A percentile compares a stretch with the other conserved stretches of the same genome.
Conservation (phyloP, 2,888 invertebrate species). For the Netelia melanura region DNA sequence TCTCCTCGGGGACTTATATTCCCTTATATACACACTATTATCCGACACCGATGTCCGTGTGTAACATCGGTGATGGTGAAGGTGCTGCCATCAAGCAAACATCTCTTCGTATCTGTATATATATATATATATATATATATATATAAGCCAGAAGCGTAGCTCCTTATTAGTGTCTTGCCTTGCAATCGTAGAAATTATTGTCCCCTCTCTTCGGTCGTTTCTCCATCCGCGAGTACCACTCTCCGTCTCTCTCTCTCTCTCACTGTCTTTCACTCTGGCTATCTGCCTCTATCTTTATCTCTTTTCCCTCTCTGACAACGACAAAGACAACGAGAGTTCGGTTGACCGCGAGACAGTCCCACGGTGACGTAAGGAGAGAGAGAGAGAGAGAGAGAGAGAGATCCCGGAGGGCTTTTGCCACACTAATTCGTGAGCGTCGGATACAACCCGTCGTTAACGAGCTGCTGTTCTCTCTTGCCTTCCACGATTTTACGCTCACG, state of each 20-base stretch:
- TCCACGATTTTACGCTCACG: slow-evolving; percentile 28
- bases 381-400: slow-evolving; percentile 19
- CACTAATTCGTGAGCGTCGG: slow-evolving; percentile 69
- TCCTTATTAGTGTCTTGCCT: slow-evolving; percentile 77
- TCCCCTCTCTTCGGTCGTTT: slow-evolving; percentile 51
- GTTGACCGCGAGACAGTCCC: slow-evolving; percentile 72
- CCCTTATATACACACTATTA: slow-evolving; percentile 8
- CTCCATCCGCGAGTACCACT: slow-evolving; percentile 23
- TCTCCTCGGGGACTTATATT: slow-evolving; percentile 18
- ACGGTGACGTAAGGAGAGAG: slow-evolving; percentile 64
- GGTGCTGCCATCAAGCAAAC: slow-evolving; percentile 22
- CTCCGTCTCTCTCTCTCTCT: slow-evolving; percentile 7
- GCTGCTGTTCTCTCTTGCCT: slow-evolving; percentile 52
- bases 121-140: background rate
- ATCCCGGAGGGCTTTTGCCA: slow-evolving; percentile 58
- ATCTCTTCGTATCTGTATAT: background rate
- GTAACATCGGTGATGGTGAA: slow-evolving; percentile 3
- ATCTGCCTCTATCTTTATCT: slow-evolving; percentile 19
- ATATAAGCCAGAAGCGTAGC: slow-evolving; percentile 62
- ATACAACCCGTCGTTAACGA: slow-evolving; percentile 75
- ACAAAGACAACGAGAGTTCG: slow-evolving; percentile 44
- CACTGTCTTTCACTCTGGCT: slow-evolving; percentile 32
- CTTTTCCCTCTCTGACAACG: background rate
- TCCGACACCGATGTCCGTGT: background rate
- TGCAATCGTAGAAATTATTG: slow-evolving; percentile 81